These are phyloP conservation scores for Saccostrea cuccullata DNA, from an alignment of 1,140 invertebrate genomes.

Conservation along the genomic window DNA sequence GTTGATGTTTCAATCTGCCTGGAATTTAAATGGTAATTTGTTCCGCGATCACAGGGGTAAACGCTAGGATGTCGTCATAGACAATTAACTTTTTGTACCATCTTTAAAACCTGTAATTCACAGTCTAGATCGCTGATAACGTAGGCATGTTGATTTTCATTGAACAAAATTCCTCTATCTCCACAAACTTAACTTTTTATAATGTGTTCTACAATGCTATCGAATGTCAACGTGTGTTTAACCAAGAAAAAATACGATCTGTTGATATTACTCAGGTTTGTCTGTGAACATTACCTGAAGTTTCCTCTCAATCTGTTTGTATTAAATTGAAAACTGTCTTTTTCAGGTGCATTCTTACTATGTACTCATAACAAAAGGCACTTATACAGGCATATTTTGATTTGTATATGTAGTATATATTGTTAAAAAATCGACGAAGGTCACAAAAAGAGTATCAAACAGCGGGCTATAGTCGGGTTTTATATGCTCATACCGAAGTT, in stretches of 20 bases:
- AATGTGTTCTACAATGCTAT: slow-evolving; percentile 3
- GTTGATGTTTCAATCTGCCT: neutral
- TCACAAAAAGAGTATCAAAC: too few relatives aligned
- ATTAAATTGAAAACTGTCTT: too few relatives aligned
- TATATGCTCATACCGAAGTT: too few relatives aligned
- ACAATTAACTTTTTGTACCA: neutral
- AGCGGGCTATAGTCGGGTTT: too few relatives aligned
- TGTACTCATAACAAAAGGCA: too few relatives aligned
- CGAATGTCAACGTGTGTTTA: neutral
- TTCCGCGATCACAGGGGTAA: neutral
- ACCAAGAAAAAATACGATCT: neutral
- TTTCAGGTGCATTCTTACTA: too few relatives aligned
- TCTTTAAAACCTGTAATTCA: slow-evolving; percentile 20
- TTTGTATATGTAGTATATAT: too few relatives aligned
- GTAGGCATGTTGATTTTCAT: neutral
- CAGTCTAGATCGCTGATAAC: slow-evolving; percentile 17
- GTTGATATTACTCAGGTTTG: neutral
- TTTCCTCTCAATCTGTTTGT: too few relatives aligned
- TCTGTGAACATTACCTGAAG: neutral
- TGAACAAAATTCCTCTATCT: neutral
- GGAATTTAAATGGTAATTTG: neutral
- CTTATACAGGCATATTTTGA: too few relatives aligned
- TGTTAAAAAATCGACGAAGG: too few relatives aligned
- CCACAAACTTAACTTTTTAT: neutral
- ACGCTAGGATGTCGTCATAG: neutral